Evolutionary conservation across 2,797 vertebrate species (phyloP).

Genomic region (Heliangelus exortis): DNA sequence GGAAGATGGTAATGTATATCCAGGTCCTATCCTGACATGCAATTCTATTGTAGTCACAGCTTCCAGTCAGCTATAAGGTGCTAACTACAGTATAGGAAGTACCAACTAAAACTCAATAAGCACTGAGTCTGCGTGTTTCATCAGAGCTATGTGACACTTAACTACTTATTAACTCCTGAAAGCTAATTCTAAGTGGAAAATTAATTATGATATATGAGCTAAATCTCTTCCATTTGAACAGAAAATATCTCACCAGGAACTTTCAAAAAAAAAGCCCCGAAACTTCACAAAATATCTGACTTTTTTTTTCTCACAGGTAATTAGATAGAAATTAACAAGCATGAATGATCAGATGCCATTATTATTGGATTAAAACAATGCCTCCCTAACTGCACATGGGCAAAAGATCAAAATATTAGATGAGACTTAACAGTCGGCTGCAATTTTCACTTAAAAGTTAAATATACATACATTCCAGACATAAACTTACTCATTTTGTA

Average conservation of each 20-base stretch:
- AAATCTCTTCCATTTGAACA: neutral
- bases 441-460: neutral
- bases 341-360: neutral
- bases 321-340: neutral
- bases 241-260: neutral
- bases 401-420: neutral
- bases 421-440: neutral
- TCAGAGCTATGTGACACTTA: neutral
- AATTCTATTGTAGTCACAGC: neutral
- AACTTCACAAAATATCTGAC: neutral
- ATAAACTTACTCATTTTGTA: neutral
- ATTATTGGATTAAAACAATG: neutral
- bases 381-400: neutral
- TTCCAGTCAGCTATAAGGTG: neutral
- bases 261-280: neutral
- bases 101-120: neutral
- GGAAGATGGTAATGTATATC: neutral
- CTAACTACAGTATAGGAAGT: neutral
- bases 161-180: neutral
- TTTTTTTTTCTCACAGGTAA: neutral
- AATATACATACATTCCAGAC: neutral
- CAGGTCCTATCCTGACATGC: neutral
- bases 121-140: neutral
- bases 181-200: conserved; percentile 9
- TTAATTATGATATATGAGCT: neutral